phyloP scores from a whole-genome alignment of 2,888 invertebrate species.

The Cantharis rustica region DNA sequence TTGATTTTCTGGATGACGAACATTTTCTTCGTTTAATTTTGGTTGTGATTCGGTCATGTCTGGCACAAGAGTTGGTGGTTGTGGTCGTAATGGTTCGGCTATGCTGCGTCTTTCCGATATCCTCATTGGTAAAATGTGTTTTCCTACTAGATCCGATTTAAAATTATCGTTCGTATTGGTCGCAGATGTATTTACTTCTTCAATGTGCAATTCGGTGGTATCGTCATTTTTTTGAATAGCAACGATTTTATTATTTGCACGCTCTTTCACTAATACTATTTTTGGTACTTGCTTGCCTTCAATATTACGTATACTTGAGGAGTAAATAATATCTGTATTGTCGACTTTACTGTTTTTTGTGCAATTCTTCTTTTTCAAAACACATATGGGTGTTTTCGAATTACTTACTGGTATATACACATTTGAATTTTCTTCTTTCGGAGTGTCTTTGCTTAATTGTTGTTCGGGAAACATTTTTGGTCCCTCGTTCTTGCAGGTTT shows the following conservation, averaged over 20 bases:
- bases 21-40: background rate
- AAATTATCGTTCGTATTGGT: background rate
- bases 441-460: background rate
- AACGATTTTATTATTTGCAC: background rate
- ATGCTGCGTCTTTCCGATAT: slow-evolving; percentile 16
- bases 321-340: background rate
- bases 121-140: slow-evolving; percentile 18
- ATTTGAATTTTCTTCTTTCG: background rate
- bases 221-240: background rate
- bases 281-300: background rate
- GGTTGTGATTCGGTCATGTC: background rate
- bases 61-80: background rate
- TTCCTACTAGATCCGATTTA: slow-evolving; percentile 5
- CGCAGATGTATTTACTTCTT: background rate
- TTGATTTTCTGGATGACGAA: background rate
- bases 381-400: background rate
- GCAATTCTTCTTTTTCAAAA: background rate
- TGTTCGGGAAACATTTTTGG: background rate
- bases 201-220: background rate
- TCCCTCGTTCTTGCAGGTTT: background rate
- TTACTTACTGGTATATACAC: background rate
- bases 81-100: slow-evolving; percentile 16
- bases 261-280: background rate
- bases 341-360: background rate
- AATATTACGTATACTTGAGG: background rate